phyloP scores from a whole-genome alignment of 2,113 vertebrate species.

The Apistogramma diplotaenia region DNA sequence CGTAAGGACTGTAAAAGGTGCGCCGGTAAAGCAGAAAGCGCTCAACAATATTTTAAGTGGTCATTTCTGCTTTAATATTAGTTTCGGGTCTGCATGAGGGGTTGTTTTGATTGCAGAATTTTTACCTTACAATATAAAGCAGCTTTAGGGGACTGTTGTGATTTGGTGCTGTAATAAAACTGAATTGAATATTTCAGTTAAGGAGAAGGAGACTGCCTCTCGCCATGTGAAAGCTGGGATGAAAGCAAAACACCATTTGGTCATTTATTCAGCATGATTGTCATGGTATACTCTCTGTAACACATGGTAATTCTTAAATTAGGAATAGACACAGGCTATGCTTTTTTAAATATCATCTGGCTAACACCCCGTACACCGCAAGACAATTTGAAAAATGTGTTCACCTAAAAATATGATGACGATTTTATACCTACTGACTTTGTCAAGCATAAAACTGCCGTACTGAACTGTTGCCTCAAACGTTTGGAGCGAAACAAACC shows the following conservation, averaged over 20 bases:
- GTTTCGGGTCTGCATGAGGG: no score
- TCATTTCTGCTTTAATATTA: no score
- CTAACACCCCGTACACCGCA: neutral
- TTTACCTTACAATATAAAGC: no score
- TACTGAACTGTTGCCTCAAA: neutral
- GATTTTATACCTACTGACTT: neutral
- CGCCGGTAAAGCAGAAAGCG: no score
- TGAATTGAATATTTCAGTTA: no score
- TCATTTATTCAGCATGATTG: conserved; percentile 65
- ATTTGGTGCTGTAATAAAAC: no score
- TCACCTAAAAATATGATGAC: neutral
- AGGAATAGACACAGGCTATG: neutral
- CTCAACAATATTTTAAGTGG: no score
- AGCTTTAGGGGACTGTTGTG: no score
- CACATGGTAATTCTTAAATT: neutral
- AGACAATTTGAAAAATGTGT: neutral
- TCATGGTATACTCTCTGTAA: conserved; percentile 27
- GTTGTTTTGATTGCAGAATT: no score
- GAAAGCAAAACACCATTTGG: neutral
- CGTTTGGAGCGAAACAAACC: neutral
- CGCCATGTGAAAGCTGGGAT: no score
- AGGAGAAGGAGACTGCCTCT: no score
- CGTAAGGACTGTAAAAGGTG: no score
- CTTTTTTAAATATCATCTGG: neutral
- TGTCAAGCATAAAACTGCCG: neutral